Conservation (phyloP, 2,888 invertebrate species). For the Chalcis sispes region DNA sequence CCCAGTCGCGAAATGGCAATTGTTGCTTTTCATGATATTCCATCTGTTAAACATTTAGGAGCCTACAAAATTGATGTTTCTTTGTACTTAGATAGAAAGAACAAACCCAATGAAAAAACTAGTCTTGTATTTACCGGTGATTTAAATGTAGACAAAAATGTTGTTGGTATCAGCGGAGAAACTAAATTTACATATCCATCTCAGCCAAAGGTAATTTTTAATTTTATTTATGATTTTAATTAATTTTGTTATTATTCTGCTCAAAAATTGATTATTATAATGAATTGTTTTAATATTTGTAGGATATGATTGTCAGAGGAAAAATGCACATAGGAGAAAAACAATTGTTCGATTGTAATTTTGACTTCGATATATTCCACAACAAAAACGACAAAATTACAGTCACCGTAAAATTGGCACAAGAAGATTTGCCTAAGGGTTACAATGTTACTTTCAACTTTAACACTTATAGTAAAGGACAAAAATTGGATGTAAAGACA, state of each 20-base stretch:
- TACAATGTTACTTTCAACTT: slow-evolving; percentile 75
- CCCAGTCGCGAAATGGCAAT: slow-evolving; percentile 83
- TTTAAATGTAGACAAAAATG: slow-evolving; percentile 77
- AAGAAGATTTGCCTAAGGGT: slow-evolving; percentile 66
- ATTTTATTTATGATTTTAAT: background rate
- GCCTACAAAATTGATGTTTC: slow-evolving; percentile 81
- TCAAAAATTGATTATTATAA: background rate
- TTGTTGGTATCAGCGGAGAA: slow-evolving; percentile 78
- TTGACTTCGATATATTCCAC: slow-evolving; percentile 80
- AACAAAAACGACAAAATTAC: slow-evolving; percentile 79
- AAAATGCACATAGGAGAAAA: slow-evolving; percentile 75
- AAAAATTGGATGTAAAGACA: slow-evolving; percentile 71
- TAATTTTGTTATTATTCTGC: background rate
- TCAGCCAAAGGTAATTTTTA: slow-evolving; percentile 77
- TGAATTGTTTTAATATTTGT: slow-evolving; percentile 42
- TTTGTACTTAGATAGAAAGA: slow-evolving; percentile 84
- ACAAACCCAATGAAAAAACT: slow-evolving; percentile 83
- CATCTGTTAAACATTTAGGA: slow-evolving; percentile 76
- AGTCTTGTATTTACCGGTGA: slow-evolving; percentile 79
- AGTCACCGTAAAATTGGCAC: slow-evolving; percentile 69
- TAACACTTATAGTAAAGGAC: slow-evolving; percentile 77
- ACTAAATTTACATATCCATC: slow-evolving; percentile 83
- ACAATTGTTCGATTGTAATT: slow-evolving; percentile 71
- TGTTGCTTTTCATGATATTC: slow-evolving; percentile 76
- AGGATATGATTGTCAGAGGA: slow-evolving; percentile 77